Base-by-base conservation (phyloP, 1,140 invertebrate genomes). In the Philaenus spumarius region DNA sequence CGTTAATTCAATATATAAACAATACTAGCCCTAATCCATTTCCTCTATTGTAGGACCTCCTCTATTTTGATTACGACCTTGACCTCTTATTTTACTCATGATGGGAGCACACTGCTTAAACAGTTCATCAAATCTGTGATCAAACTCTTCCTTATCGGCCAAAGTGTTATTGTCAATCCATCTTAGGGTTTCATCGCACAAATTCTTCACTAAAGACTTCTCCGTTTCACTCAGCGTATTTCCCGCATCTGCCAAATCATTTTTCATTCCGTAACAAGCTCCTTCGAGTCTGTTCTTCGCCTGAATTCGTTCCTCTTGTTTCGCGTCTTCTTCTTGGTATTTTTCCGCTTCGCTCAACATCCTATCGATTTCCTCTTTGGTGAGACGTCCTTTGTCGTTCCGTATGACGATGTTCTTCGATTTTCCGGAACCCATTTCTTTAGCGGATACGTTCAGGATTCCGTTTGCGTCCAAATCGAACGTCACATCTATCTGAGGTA, bases 321-420 rank as follows among this genome's bases (percentile, higher is more conserved):
- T 71, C 23, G 77, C 72, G 60, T 82, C 80, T 65, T 81, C 79
- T 11, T 73, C 73, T 42, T 75, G 76, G 66, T 82, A 84, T 47
- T 72, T 72, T 62, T 89, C 85, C 0, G 85, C 85, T 39, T 88
- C 85, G 1, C 77, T 69, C 9, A 86, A 64, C 85, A 89, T 89
- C 1, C 73, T 68, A 46, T 80, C 77, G 58, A 80, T 80, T 46
- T 80, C 79, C 23, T 77, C 73, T 55, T 76, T 73, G 1, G 78
- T 78, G 4, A 81, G 66, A 4, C 78, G 71, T 2, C 78, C 78
- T 53, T 78, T 80, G n/a, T n/a, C n/a, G n/a, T n/a, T n/a, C n/a
- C n/a, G n/a, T n/a, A n/a, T n/a, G n/a, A n/a, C n/a, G n/a, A n/a
- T n/a, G n/a, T n/a, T n/a, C n/a, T n/a, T n/a, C n/a, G n/a, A n/a